Percentiles rank a stretch among this genome's conserved stretches.
Conservation (phyloP, 2,113 vertebrate genomes). For the Dissostichus mawsoni region DNA sequence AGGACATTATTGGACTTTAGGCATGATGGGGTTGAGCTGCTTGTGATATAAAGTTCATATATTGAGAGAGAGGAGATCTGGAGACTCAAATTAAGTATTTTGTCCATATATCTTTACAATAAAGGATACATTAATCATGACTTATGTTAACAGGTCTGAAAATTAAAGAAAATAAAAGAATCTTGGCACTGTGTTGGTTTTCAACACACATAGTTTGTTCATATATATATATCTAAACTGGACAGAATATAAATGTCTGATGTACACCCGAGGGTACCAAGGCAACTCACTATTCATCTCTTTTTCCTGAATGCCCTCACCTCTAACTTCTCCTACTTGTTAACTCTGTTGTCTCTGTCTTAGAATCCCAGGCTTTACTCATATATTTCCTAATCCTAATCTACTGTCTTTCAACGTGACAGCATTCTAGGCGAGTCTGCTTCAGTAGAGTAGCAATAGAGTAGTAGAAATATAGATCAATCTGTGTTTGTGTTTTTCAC, state of each 20-base stretch:
- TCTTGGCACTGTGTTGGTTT: background rate
- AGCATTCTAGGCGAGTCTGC: background rate
- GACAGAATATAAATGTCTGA: background rate
- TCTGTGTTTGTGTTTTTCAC: slow-evolving; percentile 31
- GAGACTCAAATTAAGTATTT: background rate
- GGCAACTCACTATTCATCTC: background rate
- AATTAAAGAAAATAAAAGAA: background rate
- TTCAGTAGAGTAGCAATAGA: background rate
- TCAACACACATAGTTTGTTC: background rate
- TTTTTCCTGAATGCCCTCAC: background rate
- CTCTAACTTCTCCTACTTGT: background rate
- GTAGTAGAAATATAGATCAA: slow-evolving; percentile 7
- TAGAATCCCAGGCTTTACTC: background rate
- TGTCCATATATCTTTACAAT: background rate
- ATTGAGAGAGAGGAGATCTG: background rate
- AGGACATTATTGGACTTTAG: background rate
- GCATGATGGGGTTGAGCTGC: background rate
- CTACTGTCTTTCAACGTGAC: background rate
- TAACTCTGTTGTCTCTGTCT: background rate
- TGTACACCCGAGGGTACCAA: background rate
- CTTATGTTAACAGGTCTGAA: background rate
- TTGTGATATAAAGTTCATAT: background rate
- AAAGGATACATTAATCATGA: background rate
- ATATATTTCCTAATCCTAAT: background rate
- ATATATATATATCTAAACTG: background rate